Percentiles rank a stretch among this genome's conserved stretches.
phyloP scores from a whole-genome alignment of 2,113 vertebrate species.

The Phoenicopterus ruber region DNA sequence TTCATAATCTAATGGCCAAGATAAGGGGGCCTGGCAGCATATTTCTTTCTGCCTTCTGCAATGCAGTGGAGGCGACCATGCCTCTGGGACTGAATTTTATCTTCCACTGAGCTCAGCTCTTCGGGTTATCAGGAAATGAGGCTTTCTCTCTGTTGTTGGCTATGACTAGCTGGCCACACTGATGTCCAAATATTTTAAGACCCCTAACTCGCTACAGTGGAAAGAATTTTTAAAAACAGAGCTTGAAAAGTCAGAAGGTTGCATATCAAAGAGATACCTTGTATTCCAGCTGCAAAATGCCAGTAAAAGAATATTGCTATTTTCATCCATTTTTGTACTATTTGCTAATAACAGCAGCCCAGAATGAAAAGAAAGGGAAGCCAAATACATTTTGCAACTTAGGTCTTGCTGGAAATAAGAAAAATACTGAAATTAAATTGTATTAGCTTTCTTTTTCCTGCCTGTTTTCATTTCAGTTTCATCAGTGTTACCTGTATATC shows the following conservation, averaged over 20 bases:
- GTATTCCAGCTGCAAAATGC: background rate
- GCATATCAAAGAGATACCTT: background rate
- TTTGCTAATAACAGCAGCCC: background rate
- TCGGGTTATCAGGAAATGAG: background rate
- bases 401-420: background rate
- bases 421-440: background rate
- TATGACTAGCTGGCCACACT: background rate
- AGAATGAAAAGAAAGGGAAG: background rate
- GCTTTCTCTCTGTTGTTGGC: background rate
- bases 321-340: background rate
- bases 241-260: background rate
- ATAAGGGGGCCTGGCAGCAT: background rate
- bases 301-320: background rate
- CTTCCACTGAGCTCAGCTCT: background rate
- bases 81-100: background rate
- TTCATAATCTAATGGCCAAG: background rate
- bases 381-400: background rate
- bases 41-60: background rate
- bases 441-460: background rate
- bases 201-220: background rate
- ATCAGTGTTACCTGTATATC: accelerated
- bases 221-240: background rate
- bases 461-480: background rate
- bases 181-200: background rate
- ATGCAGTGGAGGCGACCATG: background rate